These are phyloP conservation scores for Drosophila rubida DNA, from an alignment of 2,888 invertebrate genomes.

Conservation along the genomic window DNA sequence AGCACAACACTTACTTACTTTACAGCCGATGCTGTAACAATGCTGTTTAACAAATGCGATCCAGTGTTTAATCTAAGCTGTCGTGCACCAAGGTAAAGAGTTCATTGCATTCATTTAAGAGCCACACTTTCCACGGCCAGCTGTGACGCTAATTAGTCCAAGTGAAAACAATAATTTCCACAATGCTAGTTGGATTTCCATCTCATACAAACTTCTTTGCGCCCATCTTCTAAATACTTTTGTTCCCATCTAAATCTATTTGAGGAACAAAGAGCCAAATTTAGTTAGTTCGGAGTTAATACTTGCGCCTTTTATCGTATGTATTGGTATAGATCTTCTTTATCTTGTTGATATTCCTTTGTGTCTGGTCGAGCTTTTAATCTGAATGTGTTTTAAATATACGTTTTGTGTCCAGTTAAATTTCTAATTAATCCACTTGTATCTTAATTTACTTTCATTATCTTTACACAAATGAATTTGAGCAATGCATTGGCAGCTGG, in stretches of 20 bases:
- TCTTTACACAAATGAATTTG: constrained; percentile 7
- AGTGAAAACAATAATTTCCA: too few species aligned
- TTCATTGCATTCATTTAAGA: constrained; percentile 1
- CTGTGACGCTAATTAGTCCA: background rate
- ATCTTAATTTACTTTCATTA: constrained; percentile 33
- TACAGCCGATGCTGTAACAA: constrained; percentile 16
- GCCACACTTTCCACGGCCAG: background rate
- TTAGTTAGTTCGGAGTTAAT: too few species aligned
- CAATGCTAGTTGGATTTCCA: too few species aligned
- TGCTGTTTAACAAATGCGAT: constrained; percentile 2
- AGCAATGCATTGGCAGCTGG: constrained; percentile 59
- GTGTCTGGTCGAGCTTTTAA: background rate
- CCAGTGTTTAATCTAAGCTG: constrained; percentile 7
- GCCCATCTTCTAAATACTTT: too few species aligned
- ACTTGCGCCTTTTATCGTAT: too few species aligned
- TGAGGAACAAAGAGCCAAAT: too few species aligned
- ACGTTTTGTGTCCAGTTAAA: background rate
- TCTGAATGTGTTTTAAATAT: background rate
- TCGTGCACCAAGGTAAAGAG: constrained; percentile 5
- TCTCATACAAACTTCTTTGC: too few species aligned
- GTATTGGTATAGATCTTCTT: too few species aligned
- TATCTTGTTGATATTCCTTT: background rate
- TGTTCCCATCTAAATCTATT: too few species aligned
- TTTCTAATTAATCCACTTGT: background rate
- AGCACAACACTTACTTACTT: constrained; percentile 34